Evolutionary conservation across 2,113 vertebrate species (phyloP), one percentile per base, ranked within the genome.

Genomic region (Syrrhaptes paradoxus): DNA sequence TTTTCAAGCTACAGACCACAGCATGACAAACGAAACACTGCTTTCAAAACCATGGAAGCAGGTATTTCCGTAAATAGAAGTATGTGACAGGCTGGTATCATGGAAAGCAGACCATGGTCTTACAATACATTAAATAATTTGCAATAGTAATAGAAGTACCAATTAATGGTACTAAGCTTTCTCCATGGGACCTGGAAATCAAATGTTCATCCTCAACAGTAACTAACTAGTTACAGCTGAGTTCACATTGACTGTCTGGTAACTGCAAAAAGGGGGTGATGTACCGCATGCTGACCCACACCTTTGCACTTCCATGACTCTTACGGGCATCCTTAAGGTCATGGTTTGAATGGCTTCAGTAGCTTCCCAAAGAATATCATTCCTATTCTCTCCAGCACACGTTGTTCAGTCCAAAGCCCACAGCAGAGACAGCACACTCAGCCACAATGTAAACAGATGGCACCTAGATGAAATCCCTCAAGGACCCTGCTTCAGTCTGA

Each of bases 271-370:
- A 93, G 20, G 5, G 20, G 6, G 18, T 31, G 29, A 76, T 6
- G 31, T 20, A 59, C 45, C 7, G 48, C 49, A 32, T 6, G 31
- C 25, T 70, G 46, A 79, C 29, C 26, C 0, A 0, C 17, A 58
- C 18, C 71, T 94, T 46, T 48, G n/a, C 7, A 2, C 38, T 62
- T 71, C 22, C 22, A 11, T 4, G 24, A 52, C 66, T 82, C 41
- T 78, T 59, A 52, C 22, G 21, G 29, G 17, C 34, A 31, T 32
- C 59, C 43, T 67, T 71, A 66, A 59, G 54, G 79, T 28, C n/a
- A 13, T 1, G 8, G 18, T 28, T 55, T 62, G 45, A 86, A 80
- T 0, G 71, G 29, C 22, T 83, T 77, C 36, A 70, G 31, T 11
- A 79, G 25, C 19, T 74, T 67, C 51, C 31, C 54, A 61, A 65